Conservation (phyloP, 1,140 invertebrate genomes). For the Pristionchus pacificus region DNA sequence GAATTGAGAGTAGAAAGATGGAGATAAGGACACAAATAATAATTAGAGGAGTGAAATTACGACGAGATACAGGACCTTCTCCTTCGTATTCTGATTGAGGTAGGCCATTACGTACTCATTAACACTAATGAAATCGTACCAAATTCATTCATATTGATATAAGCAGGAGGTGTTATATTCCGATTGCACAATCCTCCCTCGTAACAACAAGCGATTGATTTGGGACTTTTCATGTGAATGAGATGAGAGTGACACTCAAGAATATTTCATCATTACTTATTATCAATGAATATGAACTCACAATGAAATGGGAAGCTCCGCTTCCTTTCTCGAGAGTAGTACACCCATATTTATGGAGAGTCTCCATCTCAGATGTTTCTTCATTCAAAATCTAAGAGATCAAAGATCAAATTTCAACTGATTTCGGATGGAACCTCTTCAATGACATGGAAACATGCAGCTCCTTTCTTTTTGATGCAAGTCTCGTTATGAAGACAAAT, state of each 20-base stretch:
- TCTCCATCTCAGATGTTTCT: conserved; percentile 23
- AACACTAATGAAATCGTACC: no score
- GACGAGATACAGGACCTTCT: conserved; percentile 23
- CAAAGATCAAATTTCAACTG: not conserved
- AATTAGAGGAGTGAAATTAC: conserved; percentile 8
- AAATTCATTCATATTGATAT: conserved; percentile 20
- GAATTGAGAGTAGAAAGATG: not conserved
- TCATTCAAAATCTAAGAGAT: conserved; percentile 32
- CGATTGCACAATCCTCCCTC: conserved; percentile 51
- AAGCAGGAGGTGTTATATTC: conserved; percentile 40
- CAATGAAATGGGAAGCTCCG: conserved; percentile 27
- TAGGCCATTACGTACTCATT: conserved; percentile 3
- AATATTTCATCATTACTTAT: not conserved
- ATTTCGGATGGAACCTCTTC: conserved; percentile 14
- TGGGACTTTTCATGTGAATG: conserved; percentile 21
- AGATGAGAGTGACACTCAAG: conserved; percentile 31
- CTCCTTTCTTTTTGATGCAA: conserved; percentile 26
- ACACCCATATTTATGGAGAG: conserved; percentile 30
- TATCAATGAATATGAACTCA: not conserved
- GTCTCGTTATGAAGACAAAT: conserved; percentile 26
- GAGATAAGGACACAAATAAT: not conserved
- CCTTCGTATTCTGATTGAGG: conserved; percentile 8
- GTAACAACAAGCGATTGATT: conserved; percentile 41
- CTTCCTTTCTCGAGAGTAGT: conserved; percentile 29
- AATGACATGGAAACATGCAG: conserved; percentile 33